Percentiles rank a stretch among this genome's conserved stretches.
These are phyloP conservation scores for Acanthosoma haemorrhoidale DNA, from an alignment of 2,888 invertebrate genomes.

Conservation along the genomic window DNA sequence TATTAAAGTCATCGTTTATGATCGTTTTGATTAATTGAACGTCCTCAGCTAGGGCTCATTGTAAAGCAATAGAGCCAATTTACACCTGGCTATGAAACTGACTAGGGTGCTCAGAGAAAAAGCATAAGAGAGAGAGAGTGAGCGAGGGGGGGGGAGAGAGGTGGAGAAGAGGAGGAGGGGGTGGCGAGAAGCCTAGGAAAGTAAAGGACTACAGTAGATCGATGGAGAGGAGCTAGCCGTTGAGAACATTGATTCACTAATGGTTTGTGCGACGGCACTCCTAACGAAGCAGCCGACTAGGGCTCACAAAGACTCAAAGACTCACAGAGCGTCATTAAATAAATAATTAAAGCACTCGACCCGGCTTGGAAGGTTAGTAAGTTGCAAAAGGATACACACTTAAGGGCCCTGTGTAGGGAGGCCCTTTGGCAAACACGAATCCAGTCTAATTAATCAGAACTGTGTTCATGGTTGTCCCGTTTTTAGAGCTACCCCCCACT, in stretches of 20 bases:
- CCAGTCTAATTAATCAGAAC: slow-evolving; percentile 27
- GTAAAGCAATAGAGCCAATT: too few relatives aligned
- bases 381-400: slow-evolving; percentile 24
- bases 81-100: too few relatives aligned
- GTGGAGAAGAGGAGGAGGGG: too few relatives aligned
- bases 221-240: neutral
- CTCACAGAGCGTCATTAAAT: slow-evolving; percentile 9
- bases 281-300: neutral
- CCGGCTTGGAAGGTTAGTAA: slow-evolving; percentile 3
- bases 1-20: too few relatives aligned
- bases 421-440: slow-evolving; percentile 13
- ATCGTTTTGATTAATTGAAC: too few relatives aligned
- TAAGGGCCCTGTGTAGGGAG: neutral
- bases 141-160: too few relatives aligned
- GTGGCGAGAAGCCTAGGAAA: too few relatives aligned
- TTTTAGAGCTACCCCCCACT: neutral
- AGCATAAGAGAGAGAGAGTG: too few relatives aligned
- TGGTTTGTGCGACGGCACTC: neutral
- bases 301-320: neutral
- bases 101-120: too few relatives aligned
- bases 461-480: neutral
- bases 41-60: too few relatives aligned
- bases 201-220: neutral
- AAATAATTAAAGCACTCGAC: slow-evolving; percentile 24
- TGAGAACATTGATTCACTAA: too few relatives aligned